Evolutionary conservation across 1,140 invertebrate species (phyloP), one percentile per base, ranked within the genome.

Genomic region (Drosophila bocqueti): DNA sequence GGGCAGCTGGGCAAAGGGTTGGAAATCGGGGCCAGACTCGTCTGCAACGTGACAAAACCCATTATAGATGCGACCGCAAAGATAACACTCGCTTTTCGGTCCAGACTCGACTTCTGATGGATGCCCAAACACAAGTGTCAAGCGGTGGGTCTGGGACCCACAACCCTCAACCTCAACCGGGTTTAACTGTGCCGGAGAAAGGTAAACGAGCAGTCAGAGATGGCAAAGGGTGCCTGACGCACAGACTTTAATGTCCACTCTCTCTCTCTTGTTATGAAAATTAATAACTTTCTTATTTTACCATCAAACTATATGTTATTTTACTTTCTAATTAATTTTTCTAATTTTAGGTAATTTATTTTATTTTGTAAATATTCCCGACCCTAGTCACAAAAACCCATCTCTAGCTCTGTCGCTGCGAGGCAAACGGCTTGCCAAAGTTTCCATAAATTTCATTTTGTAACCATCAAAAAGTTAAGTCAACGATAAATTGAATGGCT

Each of bases 41-140:
- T 87, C 84, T 89, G 84, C 84, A 79, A 89, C 85, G 84, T 89
- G 84, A 89, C 84, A 90, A 89, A 89, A 89, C 84, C 84, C 85
- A 89, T 89, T 89, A 89, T 90, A 89, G 84, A 89, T 89, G 85
- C 84, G 78, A 90, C 84, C 81, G 66, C 84, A 89, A 84, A 89
- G 85, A 89, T 89, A 89, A 89, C 84, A 90, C 80, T 63, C 72
- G 67, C 67, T 57, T 63, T 71, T 71, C 67, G 64, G 64, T 68
- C 67, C 67, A 71, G 67, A 71, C 67, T 47, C 67, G 62, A 64
- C 76, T 58, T 58, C 75, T 78, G 74, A 78, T 69, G 58, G 76
- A 78, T 78, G 58, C 75, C 50, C 75, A 63, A 60, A 78, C 52
- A 69, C 42, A 31, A 57, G 61, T 57, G 72, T 64, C 69, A 55